phyloP scores from a whole-genome alignment of 2,113 vertebrate species.

The Gadus macrocephalus region DNA sequence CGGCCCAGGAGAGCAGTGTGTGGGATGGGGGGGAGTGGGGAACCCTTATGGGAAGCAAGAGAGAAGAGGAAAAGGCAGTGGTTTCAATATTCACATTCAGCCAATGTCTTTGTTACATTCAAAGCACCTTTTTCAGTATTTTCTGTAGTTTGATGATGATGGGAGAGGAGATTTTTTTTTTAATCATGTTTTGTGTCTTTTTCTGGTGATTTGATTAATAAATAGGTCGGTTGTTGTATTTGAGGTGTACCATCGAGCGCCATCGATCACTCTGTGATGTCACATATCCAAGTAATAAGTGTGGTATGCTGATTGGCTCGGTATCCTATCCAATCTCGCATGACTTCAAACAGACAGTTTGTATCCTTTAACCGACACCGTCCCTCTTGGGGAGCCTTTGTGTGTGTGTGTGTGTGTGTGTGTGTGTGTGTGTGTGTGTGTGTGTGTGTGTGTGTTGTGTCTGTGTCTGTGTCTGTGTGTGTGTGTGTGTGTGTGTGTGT shows the following conservation, averaged over 20 bases:
- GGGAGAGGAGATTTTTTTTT: too few relatives aligned
- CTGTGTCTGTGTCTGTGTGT: constrained; percentile 41
- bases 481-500: constrained; percentile 7
- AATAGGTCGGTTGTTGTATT: too few relatives aligned
- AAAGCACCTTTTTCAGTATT: constrained; percentile 13
- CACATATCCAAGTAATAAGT: too few relatives aligned
- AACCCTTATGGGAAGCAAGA: constrained; percentile 6
- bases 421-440: constrained; percentile 33
- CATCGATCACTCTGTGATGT: too few relatives aligned
- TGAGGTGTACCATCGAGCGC: too few relatives aligned
- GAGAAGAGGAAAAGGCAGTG: constrained; percentile 7
- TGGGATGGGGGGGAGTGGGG: constrained; percentile 44
- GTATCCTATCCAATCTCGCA: too few relatives aligned
- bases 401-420: neutral
- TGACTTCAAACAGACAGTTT: too few relatives aligned
- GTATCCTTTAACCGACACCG: too few relatives aligned
- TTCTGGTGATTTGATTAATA: too few relatives aligned
- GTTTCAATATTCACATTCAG: constrained; percentile 23
- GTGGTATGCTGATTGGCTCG: too few relatives aligned
- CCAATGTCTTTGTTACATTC: neutral
- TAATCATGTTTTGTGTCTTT: too few relatives aligned
- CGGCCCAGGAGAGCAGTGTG: constrained; percentile 59
- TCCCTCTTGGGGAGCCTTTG: neutral
- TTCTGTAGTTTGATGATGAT: constrained; percentile 2
- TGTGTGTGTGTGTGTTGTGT: neutral